Evolutionary conservation across 2,888 invertebrate species (phyloP), one percentile per base, ranked within the genome.

Genomic region (Ernsta delagoae): DNA sequence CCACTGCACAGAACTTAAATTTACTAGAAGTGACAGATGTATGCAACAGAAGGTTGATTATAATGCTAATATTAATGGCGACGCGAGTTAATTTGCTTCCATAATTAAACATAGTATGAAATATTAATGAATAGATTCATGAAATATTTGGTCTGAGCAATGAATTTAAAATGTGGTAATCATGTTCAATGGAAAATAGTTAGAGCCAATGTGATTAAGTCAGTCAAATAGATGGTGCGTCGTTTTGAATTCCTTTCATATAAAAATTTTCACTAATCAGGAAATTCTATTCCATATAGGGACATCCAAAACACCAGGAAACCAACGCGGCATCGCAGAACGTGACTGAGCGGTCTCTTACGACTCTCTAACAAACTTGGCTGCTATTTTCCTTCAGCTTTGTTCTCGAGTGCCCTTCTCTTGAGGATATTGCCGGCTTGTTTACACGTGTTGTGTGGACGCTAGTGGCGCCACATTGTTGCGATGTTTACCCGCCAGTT

Each of bases 1-100:
- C 81, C 75, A 77, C 80, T 74, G 77, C 79, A 78, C 81, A 83
- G 57, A 36, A 56, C 36, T n/a, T 31, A n/a, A 6, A 11, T 11
- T 36, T 1, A 1, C n/a, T 45, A 65, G 64, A 65, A 34, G 36
- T 5, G 45, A 8, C 54, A 45, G 45, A 45, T 45, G 45, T n/a
- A 39, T 39, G 39, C 7, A 7, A 39, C 4, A 39, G 5, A 39
- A 39, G 4, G n/a, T n/a, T n/a, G n/a, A n/a, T n/a, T n/a, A n/a
- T n/a, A n/a, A n/a, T n/a, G n/a, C n/a, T n/a, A n/a, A n/a, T n/a
- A n/a, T n/a, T n/a, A n/a, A n/a, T n/a, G n/a, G n/a, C n/a, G n/a
- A n/a, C n/a, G n/a, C n/a, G n/a, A n/a, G n/a, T n/a, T n/a, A n/a
- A n/a, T n/a, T n/a, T n/a, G n/a, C n/a, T n/a, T n/a, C n/a, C n/a